Evolutionary conservation across 23 tunicate genomes (phyloP), one percentile per base, ranked within the genome.

Genomic region (Oikopleura albicans): DNA sequence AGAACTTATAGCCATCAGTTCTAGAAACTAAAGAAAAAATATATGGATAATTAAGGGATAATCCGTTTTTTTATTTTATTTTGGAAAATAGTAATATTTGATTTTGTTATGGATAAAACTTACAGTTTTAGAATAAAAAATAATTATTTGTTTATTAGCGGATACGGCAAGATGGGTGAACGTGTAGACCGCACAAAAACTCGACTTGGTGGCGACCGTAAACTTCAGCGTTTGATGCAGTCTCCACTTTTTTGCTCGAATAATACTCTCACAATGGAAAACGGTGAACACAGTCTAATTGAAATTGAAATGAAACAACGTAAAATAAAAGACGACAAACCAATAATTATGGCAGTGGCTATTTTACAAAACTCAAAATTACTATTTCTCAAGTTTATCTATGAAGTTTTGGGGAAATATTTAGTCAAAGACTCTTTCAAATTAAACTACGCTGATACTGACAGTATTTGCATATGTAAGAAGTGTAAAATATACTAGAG

Each of bases 91-190:
- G n/a, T n/a, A n/a, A n/a, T n/a, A n/a, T n/a, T n/a, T n/a, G n/a
- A n/a, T n/a, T n/a, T n/a, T n/a, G n/a, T n/a, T n/a, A n/a, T n/a
- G n/a, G n/a, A n/a, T n/a, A n/a, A n/a, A n/a, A n/a, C n/a, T n/a
- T n/a, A n/a, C 59, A 8, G 59, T 49, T 22, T 49, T 49, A 8
- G 22, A 49, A 49, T 49, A 8, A 22, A 8, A 49, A 22, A 8
- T 49, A 49, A 49, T 49, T 49, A 49, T 49, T 8, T 49, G 8
- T 22, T 8, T 8, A 49, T 49, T 8, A 49, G 36, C 37, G 79
- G 79, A 29, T 71, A 71, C 31, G 79, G 79, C 28, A 71, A 71
- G 79, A 71, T 71, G 79, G 79, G 79, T 2, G 79, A 71, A 71
- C 28, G 2, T 71, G 79, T 71, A 2, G 79, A 71, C 2, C 33